Conservation (phyloP, 2,797 vertebrate species). For the Poliocrania exsul region DNA sequence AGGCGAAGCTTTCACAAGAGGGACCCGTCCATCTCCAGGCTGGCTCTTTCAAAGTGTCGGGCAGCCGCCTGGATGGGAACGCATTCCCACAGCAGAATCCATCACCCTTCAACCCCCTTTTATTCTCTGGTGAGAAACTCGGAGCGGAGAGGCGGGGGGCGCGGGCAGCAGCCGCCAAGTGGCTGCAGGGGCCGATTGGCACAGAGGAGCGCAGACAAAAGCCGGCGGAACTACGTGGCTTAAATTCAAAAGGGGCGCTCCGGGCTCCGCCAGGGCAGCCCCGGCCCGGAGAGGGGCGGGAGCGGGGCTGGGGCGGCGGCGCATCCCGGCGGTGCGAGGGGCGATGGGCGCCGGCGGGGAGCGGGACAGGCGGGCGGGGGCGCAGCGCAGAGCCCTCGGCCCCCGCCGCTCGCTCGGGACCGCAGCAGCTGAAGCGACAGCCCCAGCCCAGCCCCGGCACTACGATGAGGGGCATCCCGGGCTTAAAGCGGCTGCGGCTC, state of each 20-base stretch:
- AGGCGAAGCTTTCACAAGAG: background rate
- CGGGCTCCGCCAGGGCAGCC: background rate
- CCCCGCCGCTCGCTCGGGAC: background rate
- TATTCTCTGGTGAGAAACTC: slow-evolving; percentile 30
- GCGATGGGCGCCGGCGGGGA: background rate
- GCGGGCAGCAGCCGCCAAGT: slow-evolving; percentile 9
- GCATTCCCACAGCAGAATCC: background rate
- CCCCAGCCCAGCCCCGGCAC: background rate
- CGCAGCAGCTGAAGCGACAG: background rate
- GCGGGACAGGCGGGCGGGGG: background rate
- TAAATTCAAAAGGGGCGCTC: background rate
- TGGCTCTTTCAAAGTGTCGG: background rate
- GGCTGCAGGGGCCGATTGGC: slow-evolving; percentile 42
- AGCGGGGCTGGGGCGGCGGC: background rate
- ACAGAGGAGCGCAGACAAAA: slow-evolving; percentile 50
- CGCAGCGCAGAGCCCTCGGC: background rate
- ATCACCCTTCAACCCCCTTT: background rate
- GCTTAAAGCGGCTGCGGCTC: slow-evolving; percentile 77
- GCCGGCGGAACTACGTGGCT: slow-evolving; percentile 60
- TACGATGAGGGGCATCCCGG: slow-evolving; percentile 49
- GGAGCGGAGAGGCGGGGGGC: background rate
- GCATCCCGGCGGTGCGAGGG: background rate
- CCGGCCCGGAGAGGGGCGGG: background rate
- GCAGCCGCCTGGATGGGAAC: background rate
- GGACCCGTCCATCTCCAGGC: background rate